Evolutionary conservation across 2,797 vertebrate genomes (phyloP), one percentile per base, ranked within the genome.

Genomic region (Pipistrellus kuhlii): DNA sequence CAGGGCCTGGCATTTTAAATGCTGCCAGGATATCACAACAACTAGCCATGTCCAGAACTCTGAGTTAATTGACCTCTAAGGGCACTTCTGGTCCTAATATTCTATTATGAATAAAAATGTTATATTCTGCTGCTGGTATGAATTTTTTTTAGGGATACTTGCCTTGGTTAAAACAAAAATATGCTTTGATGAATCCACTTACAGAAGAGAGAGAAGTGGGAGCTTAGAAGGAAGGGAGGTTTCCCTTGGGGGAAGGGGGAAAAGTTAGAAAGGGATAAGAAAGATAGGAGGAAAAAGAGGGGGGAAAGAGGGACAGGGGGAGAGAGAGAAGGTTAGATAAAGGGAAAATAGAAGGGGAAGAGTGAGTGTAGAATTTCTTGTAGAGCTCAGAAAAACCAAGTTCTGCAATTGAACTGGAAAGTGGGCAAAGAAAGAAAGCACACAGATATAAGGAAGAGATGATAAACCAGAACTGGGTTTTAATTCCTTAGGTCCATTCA

Each of bases 151-250:
- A 78, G 30, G 32, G 20, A 93, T 7, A 85, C 10, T 46, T 93
- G 55, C 9, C 57, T 85, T 85, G 93, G 35, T 93, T 85, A 68
- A 84, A 91, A 88, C 21, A 73, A 76, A 92, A 88, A 18, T 14
- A 78, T 75, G 20, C 23, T 73, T 68, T 44, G 27, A 78, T 84
- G 46, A 82, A 62, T 14, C 35, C 51, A 51, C 44, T 89, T 12
- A 73, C 5, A 32, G 27, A 44, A 44, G 44, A 44, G 13, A 10
- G 13, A 48, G 46, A 48, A 48, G 46, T 48, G 13, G 46, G 46
- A 48, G 46, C 46, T 48, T 12, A 13, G 12, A 48, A 14, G 46
- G 46, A 48, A 48, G 46, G 23, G 8, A 0, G 30, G n/a, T 5
- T 9, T 30, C 30, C 59, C 59, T 14, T 2, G 5, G 20, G 48